These are phyloP conservation scores for Xylota sylvarum DNA, from an alignment of 2,888 invertebrate genomes.

Conservation along the genomic window DNA sequence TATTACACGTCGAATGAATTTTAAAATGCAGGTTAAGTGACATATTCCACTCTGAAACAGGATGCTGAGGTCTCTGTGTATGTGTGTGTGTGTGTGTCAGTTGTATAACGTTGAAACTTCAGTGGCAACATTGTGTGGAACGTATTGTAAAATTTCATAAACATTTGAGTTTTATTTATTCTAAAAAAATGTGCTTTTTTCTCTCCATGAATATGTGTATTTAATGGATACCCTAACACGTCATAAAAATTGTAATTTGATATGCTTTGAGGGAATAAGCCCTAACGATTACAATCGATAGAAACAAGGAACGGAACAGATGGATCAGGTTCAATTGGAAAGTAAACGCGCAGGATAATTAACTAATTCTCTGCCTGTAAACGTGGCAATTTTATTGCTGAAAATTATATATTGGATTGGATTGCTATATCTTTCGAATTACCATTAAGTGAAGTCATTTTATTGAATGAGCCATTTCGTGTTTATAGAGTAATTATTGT, in stretches of 20 bases:
- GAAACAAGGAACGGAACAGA: neutral
- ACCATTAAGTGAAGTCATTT: conserved; percentile 10
- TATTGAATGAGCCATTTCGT: neutral
- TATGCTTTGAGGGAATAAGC: neutral
- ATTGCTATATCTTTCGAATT: neutral
- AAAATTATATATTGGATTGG: conserved; percentile 6
- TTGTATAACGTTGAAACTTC: neutral
- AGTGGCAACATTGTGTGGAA: neutral
- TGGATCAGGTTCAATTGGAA: neutral
- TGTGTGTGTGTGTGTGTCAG: neutral
- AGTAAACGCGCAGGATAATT: neutral
- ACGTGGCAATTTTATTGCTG: conserved; percentile 1
- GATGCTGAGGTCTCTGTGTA: neutral
- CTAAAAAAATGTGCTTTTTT: neutral
- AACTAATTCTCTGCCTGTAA: conserved; percentile 9
- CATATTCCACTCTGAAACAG: conserved; percentile 21
- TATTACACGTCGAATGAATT: conserved; percentile 47
- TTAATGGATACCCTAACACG: conserved; percentile 6
- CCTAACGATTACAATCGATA: neutral
- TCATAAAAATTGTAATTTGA: conserved; percentile 4
- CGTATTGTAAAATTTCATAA: conserved; percentile 10
- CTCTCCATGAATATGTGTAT: neutral
- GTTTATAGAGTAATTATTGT: conserved; percentile 23
- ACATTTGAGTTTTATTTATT: conserved; percentile 27
- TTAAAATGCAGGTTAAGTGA: conserved; percentile 28